These are phyloP conservation scores for Porphyrio hochstetteri DNA, from an alignment of 2,113 vertebrate species.

Conservation along the genomic window DNA sequence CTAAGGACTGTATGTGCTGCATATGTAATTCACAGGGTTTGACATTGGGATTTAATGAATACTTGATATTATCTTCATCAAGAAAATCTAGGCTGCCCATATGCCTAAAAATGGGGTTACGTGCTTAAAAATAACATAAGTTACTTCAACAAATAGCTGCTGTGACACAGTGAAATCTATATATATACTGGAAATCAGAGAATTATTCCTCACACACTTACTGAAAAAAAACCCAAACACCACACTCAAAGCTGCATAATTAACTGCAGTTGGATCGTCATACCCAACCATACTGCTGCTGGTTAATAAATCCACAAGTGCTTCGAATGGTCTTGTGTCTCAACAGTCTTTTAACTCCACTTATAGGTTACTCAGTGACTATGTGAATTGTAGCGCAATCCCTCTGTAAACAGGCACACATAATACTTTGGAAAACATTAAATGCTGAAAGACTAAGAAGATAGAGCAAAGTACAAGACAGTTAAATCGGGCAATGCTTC, in stretches of 20 bases:
- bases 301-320: background rate
- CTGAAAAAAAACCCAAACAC: background rate
- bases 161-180: background rate
- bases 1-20: rapidly evolving
- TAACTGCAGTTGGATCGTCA: background rate
- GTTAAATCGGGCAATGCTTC: background rate
- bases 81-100: background rate
- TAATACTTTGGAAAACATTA: background rate
- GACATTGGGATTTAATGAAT: background rate
- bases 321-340: background rate
- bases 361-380: background rate
- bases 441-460: background rate
- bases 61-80: background rate
- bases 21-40: background rate
- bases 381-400: background rate
- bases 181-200: background rate
- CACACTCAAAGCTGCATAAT: background rate
- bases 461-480: background rate
- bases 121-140: background rate
- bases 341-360: background rate
- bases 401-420: background rate
- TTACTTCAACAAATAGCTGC: background rate
- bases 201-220: background rate
- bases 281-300: background rate
- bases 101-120: background rate